Base-by-base conservation (phyloP, 2,113 vertebrate species). In the Toxostoma redivivum region DNA sequence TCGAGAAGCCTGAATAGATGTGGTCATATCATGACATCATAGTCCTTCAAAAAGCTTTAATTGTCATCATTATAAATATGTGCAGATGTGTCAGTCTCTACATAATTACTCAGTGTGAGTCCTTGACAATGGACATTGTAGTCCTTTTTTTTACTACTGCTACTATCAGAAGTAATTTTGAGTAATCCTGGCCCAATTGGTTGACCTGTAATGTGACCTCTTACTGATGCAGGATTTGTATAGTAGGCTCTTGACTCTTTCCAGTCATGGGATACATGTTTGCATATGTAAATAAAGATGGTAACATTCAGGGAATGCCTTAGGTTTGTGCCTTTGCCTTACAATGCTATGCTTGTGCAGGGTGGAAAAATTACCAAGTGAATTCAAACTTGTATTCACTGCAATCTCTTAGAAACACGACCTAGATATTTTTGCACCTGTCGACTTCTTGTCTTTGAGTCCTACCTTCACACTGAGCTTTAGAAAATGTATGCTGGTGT, bases 21-120 rank as follows among this genome's bases (percentile, higher is more conserved):
- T 69, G 57, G 19, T 96, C 86, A 91, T 86, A 67, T 67, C 17
- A 72, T 96, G 89, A 84, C 67, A 76, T 91, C 95, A 93, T 28
- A 83, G 50, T 72, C 44, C 53, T 90, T 77, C 81, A 94, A 91
- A 94, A 79, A 86, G 81, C 78, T 80, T 54, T 76, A 57, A 92
- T 93, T 97, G 93, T 95, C 40, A 73, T 86, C 48, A 12, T 66
- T 76, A 60, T n/a, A 80, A 94, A 66, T 70, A 48, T 0, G 3
- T 70, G 78, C 93, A 95, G 91, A 88, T 97, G 90, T 95, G 72
- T 83, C 3, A 2, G 16, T 57, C 62, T 78, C 57, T 45, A 3
- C 33, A 92, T 92, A 96, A 89, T 92, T 79, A 58, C 33, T 78
- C 81, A 92, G 48, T 95, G 83, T 96, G 76, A 15, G 8, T 87